Percentiles rank a stretch among this genome's conserved stretches.
These are phyloP conservation scores for Myrmecobius fasciatus DNA, from an alignment of 2,113 vertebrate genomes.

Conservation along the genomic window DNA sequence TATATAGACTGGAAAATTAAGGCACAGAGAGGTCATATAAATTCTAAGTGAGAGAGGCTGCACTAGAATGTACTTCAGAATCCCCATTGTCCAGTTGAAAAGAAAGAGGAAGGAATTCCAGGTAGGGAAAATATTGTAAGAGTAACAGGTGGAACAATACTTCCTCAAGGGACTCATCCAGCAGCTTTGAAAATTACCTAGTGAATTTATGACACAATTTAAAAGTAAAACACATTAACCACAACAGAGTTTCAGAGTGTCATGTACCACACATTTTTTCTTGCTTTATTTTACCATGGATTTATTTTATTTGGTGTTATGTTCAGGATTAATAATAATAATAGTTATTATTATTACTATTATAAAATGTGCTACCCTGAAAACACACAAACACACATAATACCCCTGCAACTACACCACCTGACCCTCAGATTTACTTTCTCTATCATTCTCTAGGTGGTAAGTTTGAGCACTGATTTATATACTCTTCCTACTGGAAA, in stretches of 20 bases:
- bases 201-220: neutral
- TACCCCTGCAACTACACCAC: neutral
- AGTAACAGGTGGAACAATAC: neutral
- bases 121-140: neutral
- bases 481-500: neutral
- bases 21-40: neutral
- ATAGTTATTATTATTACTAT: too few species aligned
- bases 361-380: neutral
- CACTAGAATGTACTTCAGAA: neutral
- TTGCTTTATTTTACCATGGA: neutral
- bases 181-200: neutral
- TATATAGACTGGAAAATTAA: neutral
- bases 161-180: neutral
- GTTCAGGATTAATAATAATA: neutral
- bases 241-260: neutral
- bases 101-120: neutral
- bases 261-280: neutral
- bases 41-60: neutral
- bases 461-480: neutral
- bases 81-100: neutral
- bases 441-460: neutral
- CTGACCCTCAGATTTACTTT: neutral
- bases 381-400: neutral
- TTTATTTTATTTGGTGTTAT: neutral
- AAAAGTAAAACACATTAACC: neutral